Evolutionary conservation across 2,113 vertebrate genomes (phyloP), one percentile per base, ranked within the genome.

Genomic region (Rhinoderma darwinii): DNA sequence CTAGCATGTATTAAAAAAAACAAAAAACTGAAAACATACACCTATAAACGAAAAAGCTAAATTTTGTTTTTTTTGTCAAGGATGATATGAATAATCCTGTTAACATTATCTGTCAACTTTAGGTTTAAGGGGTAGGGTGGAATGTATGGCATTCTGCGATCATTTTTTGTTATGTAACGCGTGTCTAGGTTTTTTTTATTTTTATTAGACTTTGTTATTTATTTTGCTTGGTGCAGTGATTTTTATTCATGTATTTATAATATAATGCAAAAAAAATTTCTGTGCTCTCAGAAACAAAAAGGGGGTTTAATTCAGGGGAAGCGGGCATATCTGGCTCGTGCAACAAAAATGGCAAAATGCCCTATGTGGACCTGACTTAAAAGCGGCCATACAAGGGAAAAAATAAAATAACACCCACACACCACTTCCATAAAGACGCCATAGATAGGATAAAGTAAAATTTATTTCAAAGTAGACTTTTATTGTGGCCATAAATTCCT

Each of bases 1-100:
- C 85, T 89, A 86, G 90, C 82, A 89, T 79, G 92, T 90, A 91
- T 89, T 90, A 92, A 74, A 73, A 84, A 86, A 92, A 63, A 30
- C 1, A 15, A 35, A 20, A 15, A n/a, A 37, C n/a, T n/a, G n/a
- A n/a, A n/a, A n/a, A n/a, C n/a, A n/a, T n/a, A n/a, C n/a, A n/a
- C n/a, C n/a, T n/a, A n/a, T n/a, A n/a, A n/a, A n/a, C n/a, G n/a
- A 66, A 66, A 43, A 18, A 39, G 4, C 20, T 59, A 2, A 25
- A 20, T 72, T 41, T 3, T 70, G 10, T 61, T 80, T 25, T 7
- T n/a, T 79, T 56, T 43, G 27, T 50, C 25, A 72, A 43, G 5
- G 17, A 44, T 43, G 39, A 35, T 47, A 83, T 47, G n/a, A 82
- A 81, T 56, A 43, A 43, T 74, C 14, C 17, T 5, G 41, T n/a